Conservation (phyloP, 2,888 invertebrate species). For the Mesopsocus fuscifrons region DNA sequence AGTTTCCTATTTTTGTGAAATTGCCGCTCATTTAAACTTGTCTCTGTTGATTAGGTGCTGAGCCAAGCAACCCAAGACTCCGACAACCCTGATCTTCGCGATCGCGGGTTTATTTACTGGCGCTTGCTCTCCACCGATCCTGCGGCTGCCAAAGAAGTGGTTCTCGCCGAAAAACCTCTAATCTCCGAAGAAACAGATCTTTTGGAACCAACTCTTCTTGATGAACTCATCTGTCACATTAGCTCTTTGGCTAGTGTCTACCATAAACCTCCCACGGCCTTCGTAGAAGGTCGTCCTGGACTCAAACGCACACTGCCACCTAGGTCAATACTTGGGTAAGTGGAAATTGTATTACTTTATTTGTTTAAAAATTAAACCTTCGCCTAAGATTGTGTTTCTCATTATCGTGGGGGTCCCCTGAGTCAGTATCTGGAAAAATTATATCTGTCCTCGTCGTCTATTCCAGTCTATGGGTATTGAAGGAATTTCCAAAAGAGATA, state of each 20-base stretch:
- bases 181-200: slow-evolving; percentile 99
- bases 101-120: slow-evolving; percentile 99
- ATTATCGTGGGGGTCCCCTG: no score
- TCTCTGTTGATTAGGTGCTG: slow-evolving; percentile 32
- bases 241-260: slow-evolving; percentile 96
- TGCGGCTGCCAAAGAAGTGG: slow-evolving; percentile 97
- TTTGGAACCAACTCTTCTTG: slow-evolving; percentile 87
- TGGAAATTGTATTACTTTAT: no score
- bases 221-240: slow-evolving; percentile 97
- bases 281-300: slow-evolving; percentile 69
- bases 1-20: neutral
- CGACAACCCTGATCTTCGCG: slow-evolving; percentile 95
- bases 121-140: slow-evolving; percentile 95
- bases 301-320: slow-evolving; percentile 65
- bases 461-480: no score
- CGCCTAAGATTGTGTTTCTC: no score
- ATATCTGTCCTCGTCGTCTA: no score
- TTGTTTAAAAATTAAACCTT: no score
- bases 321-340: slow-evolving; percentile 15
- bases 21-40: neutral
- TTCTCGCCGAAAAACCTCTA: slow-evolving; percentile 94
- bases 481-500: no score
- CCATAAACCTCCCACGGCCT: slow-evolving; percentile 97
- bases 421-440: no score
- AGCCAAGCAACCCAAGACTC: slow-evolving; percentile 81